Percentiles rank a stretch among this genome's conserved stretches.
Evolutionary conservation across 2,888 invertebrate species (phyloP).

Genomic region (Troides oblongomaculatus): DNA sequence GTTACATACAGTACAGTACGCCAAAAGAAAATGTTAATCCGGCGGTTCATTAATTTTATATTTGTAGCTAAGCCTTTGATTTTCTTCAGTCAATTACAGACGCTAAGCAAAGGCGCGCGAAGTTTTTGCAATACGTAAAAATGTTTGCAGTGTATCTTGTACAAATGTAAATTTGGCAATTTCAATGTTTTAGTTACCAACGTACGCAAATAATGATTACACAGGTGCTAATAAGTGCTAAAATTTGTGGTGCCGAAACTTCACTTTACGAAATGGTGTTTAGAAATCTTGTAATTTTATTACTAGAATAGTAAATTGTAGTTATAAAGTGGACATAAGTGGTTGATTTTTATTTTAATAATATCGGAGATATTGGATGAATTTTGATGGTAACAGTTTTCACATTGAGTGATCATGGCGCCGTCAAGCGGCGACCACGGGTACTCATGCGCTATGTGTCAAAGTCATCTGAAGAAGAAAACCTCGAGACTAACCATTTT

Average conservation of each 20-base stretch:
- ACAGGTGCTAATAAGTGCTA: constrained; percentile 29
- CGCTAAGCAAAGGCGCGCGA: constrained; percentile 55
- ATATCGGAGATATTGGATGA: constrained; percentile 57
- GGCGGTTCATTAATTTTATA: constrained; percentile 60
- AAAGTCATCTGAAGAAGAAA: constrained; percentile 47
- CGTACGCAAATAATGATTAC: constrained; percentile 26
- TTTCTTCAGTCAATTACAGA: constrained; percentile 70
- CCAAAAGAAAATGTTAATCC: constrained; percentile 78
- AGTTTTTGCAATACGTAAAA: constrained; percentile 22
- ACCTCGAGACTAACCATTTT: constrained; percentile 47
- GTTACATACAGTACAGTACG: constrained; percentile 58
- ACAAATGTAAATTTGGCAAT: constrained; percentile 21
- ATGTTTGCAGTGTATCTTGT: constrained; percentile 21
- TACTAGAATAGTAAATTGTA: constrained; percentile 8
- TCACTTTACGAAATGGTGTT: constrained; percentile 20
- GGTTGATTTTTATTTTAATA: constrained; percentile 38
- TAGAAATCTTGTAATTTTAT: constrained; percentile 15
- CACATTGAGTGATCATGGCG: constrained; percentile 80
- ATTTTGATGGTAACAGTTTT: constrained; percentile 85
- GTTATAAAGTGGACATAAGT: constrained; percentile 30
- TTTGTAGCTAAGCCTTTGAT: constrained; percentile 65
- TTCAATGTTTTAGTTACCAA: constrained; percentile 23
- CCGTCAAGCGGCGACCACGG: constrained; percentile 79
- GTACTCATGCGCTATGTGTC: constrained; percentile 70
- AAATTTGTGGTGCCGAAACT: constrained; percentile 25